These are phyloP conservation scores for Eptesicus fuscus DNA, from an alignment of 2,113 vertebrate species.

Conservation along the genomic window DNA sequence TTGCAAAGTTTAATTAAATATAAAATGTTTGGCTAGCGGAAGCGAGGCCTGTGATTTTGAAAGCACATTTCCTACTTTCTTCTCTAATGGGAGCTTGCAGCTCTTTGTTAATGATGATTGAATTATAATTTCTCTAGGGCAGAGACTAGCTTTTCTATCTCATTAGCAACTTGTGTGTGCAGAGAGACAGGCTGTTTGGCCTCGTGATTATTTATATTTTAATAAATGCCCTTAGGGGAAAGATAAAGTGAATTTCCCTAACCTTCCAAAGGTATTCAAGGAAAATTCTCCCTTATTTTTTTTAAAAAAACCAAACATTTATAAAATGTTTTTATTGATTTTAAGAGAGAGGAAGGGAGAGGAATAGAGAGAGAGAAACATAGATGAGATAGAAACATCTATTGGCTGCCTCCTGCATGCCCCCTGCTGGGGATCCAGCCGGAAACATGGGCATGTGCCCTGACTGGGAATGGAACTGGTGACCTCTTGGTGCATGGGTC, in stretches of 20 bases:
- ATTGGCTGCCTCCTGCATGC: no score
- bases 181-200: not conserved
- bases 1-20: slow-evolving; percentile 43
- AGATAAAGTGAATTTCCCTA: not conserved
- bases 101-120: slow-evolving; percentile 24
- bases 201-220: not conserved
- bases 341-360: no score
- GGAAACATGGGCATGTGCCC: no score
- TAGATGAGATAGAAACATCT: no score
- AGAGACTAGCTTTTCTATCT: slow-evolving; percentile 20
- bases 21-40: slow-evolving; percentile 25
- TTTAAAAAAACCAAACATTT: not conserved
- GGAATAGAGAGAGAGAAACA: no score
- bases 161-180: not conserved
- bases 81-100: not conserved
- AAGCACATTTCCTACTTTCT: slow-evolving; percentile 46
- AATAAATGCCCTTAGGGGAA: not conserved
- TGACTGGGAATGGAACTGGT: no score
- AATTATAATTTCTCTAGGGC: slow-evolving; percentile 41
- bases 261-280: not conserved
- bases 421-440: no score
- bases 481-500: no score
- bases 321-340: no score
- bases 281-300: not conserved
- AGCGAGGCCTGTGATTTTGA: slow-evolving; percentile 30